phyloP scores from a whole-genome alignment of 2,113 vertebrate genomes.

The Bufo bufo region DNA sequence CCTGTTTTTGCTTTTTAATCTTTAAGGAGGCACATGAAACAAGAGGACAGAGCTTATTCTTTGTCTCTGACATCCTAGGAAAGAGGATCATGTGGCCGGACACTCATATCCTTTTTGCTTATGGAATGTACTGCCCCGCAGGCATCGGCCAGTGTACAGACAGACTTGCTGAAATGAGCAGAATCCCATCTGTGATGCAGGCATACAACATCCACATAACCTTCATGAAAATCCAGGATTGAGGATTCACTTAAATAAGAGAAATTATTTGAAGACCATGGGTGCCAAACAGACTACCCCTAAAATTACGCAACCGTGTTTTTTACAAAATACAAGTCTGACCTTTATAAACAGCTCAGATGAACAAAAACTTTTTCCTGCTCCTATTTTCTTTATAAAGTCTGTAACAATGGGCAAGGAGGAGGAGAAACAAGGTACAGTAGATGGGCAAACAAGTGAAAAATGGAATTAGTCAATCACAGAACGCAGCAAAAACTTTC shows the following conservation, averaged over 20 bases:
- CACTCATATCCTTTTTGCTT: constrained; percentile 67
- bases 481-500: too few species aligned
- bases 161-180: constrained; percentile 56
- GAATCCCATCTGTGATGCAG: constrained; percentile 66
- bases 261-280: background rate
- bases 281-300: constrained; percentile 12
- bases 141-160: constrained; percentile 64
- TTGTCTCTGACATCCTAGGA: constrained; percentile 2
- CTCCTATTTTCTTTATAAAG: background rate
- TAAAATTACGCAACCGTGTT: background rate
- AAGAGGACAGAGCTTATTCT: constrained; percentile 9
- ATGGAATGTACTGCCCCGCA: constrained; percentile 67
- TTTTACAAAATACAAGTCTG: background rate
- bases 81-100: constrained; percentile 42
- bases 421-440: too few species aligned
- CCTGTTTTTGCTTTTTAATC: background rate
- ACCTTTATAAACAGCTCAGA: background rate
- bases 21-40: background rate
- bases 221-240: background rate
- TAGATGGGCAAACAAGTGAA: too few species aligned
- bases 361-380: background rate
- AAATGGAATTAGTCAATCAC: too few species aligned
- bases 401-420: too few species aligned
- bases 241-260: background rate
- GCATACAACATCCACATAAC: background rate